Evolutionary conservation across 37 sponge, comb jelly and placozoan species (phyloP).

Genomic region (Theonella swinhoei): DNA sequence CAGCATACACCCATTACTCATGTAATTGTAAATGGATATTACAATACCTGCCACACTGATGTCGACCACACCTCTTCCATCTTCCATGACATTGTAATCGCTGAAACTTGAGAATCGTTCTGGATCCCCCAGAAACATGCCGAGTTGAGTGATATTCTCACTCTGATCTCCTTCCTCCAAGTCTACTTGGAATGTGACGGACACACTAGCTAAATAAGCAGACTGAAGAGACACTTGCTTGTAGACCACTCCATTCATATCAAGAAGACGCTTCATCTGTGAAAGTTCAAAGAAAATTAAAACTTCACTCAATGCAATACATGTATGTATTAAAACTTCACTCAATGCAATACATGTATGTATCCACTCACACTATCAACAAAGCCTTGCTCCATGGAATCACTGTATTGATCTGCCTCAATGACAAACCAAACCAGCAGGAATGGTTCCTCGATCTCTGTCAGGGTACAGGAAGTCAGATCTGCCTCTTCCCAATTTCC

Average conservation of each 20-base stretch:
- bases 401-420: background rate
- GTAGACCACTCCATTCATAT: conserved; percentile 6
- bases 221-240: conserved; percentile 19
- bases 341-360: no score
- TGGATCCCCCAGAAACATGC: background rate
- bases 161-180: background rate
- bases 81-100: background rate
- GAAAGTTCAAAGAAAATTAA: background rate
- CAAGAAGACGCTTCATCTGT: conserved; percentile 7
- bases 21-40: no score
- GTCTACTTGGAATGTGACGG: conserved; percentile 8
- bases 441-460: background rate
- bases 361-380: background rate
- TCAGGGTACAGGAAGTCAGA: background rate
- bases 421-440: conserved; percentile 21
- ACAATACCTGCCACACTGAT: background rate
- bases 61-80: background rate
- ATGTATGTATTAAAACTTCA: background rate
- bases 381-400: background rate
- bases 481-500: conserved; percentile 16
- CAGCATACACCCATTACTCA: no score
- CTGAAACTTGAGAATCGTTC: background rate
- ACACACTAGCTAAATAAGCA: conserved; percentile 4
- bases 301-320: no score
- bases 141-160: background rate